These are phyloP conservation scores for Helicoverpa armigera DNA, from an alignment of 1,140 invertebrate genomes.

Conservation along the genomic window DNA sequence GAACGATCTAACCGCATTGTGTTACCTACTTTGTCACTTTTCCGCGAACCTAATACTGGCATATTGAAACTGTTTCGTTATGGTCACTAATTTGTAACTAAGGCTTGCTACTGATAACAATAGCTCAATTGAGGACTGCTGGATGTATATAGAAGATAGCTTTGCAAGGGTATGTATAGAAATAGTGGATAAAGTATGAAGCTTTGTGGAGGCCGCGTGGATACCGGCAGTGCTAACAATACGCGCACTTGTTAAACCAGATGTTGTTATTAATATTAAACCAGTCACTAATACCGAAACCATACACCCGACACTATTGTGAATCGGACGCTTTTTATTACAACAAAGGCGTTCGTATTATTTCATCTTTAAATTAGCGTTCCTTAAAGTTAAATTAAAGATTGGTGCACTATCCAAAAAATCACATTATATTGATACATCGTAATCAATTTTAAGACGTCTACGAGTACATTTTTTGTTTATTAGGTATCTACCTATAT, in stretches of 20 bases:
- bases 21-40: slow-evolving; percentile 33
- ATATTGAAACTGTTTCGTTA: slow-evolving; percentile 45
- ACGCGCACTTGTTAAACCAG: slow-evolving; percentile 50
- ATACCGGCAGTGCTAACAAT: slow-evolving; percentile 64
- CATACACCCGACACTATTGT: slow-evolving; percentile 56
- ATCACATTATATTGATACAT: no score
- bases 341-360: slow-evolving; percentile 22
- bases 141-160: slow-evolving; percentile 41
- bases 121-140: slow-evolving; percentile 33
- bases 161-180: slow-evolving; percentile 49
- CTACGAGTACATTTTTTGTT: no score
- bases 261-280: slow-evolving; percentile 42
- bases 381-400: background rate
- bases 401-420: no score
- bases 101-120: slow-evolving; percentile 56
- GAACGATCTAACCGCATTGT: slow-evolving; percentile 40
- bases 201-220: slow-evolving; percentile 46
- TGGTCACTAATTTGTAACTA: slow-evolving; percentile 61
- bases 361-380: slow-evolving; percentile 17
- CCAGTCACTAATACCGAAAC: slow-evolving; percentile 66
- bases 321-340: slow-evolving; percentile 25
- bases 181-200: slow-evolving; percentile 31
- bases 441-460: no score
- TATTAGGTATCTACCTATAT: no score
- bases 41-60: slow-evolving; percentile 44